Conservation (phyloP, 2,113 vertebrate genomes). For the Oenanthe melanoleuca region DNA sequence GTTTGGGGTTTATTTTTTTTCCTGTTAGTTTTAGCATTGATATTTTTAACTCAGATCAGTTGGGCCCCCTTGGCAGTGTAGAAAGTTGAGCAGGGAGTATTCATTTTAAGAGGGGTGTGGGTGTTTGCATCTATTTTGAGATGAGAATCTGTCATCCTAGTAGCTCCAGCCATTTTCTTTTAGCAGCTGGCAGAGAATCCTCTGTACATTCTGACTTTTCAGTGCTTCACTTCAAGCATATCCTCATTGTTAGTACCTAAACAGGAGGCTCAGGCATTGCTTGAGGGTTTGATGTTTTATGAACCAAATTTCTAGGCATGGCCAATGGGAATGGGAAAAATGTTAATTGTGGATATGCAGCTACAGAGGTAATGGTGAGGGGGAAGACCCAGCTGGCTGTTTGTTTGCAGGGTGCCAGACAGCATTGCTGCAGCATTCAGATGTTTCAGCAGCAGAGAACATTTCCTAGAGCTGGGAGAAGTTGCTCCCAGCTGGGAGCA, state of each 20-base stretch:
- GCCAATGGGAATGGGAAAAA: neutral
- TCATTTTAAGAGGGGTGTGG: conserved; percentile 17
- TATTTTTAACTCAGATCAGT: conserved; percentile 43
- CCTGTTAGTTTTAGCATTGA: neutral
- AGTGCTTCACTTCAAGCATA: neutral
- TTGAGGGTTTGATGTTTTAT: neutral
- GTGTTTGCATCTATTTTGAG: conserved; percentile 57
- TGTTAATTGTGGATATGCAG: neutral
- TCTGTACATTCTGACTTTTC: neutral
- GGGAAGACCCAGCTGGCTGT: neutral
- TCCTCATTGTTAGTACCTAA: neutral
- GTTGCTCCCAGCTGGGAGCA: neutral
- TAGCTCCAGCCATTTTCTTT: conserved; percentile 40
- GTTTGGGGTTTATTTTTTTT: neutral
- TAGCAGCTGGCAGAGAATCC: conserved; percentile 51
- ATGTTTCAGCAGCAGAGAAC: neutral
- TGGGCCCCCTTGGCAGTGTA: conserved; percentile 14
- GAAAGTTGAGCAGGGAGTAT: conserved; percentile 17
- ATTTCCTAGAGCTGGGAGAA: neutral
- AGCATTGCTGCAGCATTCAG: neutral
- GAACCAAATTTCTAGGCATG: neutral
- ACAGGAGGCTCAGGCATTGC: neutral
- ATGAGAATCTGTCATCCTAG: conserved; percentile 42
- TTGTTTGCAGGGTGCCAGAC: neutral
- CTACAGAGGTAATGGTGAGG: neutral